Base-by-base conservation (phyloP, 2,113 vertebrate species). In the Todiramphus chloris region DNA sequence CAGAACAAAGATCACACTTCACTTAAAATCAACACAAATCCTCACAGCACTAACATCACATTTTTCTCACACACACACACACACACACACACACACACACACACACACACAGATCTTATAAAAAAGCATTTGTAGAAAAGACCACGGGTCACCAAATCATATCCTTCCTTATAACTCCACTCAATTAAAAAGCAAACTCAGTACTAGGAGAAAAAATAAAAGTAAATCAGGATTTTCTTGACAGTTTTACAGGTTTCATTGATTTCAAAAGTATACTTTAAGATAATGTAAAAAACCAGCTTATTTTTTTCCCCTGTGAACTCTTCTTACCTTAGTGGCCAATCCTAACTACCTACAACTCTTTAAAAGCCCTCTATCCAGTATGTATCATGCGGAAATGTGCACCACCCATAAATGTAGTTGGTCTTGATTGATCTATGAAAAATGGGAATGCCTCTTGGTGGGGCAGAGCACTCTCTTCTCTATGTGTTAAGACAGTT, bases 101-200 rank as follows among this genome's bases (percentile, higher is more conserved):
- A 77, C 33, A 70, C 15, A 59, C 6, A 56, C 5, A 48, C 0
- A 87, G 2, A 89, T 35, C 18, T 44, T 56, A 60, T 79, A 69
- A 83, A 93, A 84, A 85, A 75, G 35, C 85, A 48, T 68, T 87
- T 81, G 44, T 5, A 63, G 10, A 72, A 51, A 58, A 84, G 69
- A 78, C 25, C 33, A 3, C 11, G 24, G 35, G 41, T 55, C 56
- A 82, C 31, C 62, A 82, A 75, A 76, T 62, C 31, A 73, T 14
- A n/a, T 83, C 53, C n/a, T 48, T 37, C 79, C 19, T 64, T n/a
- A 69, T 2, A 69, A 69, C 10, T 90, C 27, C n/a, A 79, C 82
- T 79, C 77, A 87, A 87, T 79, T 94, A 94, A 93, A 94, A 95
- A 83, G 35, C 11, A 90, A 79, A 82, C 43, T 10, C 31, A 95